These are phyloP conservation scores for Parauchenoglanis punctatus DNA, from an alignment of 2,797 vertebrate genomes.

Conservation along the genomic window DNA sequence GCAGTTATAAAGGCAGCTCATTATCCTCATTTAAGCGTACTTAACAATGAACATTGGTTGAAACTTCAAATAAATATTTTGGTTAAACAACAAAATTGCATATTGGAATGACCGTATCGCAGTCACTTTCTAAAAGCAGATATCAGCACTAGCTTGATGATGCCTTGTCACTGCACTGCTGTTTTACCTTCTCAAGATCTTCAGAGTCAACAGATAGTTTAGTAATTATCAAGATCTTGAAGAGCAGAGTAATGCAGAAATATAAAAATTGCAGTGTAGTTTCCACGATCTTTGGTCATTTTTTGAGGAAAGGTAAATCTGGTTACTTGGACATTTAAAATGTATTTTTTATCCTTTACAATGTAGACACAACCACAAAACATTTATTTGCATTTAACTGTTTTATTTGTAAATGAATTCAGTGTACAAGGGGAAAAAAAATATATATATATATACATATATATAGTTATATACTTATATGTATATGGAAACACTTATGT, in stretches of 20 bases:
- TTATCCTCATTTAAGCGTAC: background rate
- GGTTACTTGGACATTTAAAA: background rate
- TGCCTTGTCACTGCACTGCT: background rate
- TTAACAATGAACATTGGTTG: background rate
- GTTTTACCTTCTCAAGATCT: background rate
- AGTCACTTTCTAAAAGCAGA: background rate
- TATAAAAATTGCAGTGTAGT: background rate
- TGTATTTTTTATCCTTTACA: background rate
- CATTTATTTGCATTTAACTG: constrained; percentile 63
- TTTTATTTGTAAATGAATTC: constrained; percentile 97
- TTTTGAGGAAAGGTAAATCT: background rate
- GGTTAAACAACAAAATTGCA: background rate
- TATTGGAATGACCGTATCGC: background rate
- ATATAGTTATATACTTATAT: constrained; percentile 61
- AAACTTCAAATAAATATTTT: background rate
- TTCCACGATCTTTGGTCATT: background rate
- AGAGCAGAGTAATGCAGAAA: background rate
- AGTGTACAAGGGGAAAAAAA: constrained; percentile 80
- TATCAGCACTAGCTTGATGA: background rate
- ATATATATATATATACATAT: constrained; percentile 67
- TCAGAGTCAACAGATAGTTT: background rate
- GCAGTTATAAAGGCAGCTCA: background rate
- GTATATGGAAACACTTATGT: constrained; percentile 84
- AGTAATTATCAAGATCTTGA: background rate
- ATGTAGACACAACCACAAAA: constrained; percentile 5